Evolutionary conservation across 2,888 invertebrate species (phyloP), one percentile per base, ranked within the genome.

Genomic region (Caprella mutica): DNA sequence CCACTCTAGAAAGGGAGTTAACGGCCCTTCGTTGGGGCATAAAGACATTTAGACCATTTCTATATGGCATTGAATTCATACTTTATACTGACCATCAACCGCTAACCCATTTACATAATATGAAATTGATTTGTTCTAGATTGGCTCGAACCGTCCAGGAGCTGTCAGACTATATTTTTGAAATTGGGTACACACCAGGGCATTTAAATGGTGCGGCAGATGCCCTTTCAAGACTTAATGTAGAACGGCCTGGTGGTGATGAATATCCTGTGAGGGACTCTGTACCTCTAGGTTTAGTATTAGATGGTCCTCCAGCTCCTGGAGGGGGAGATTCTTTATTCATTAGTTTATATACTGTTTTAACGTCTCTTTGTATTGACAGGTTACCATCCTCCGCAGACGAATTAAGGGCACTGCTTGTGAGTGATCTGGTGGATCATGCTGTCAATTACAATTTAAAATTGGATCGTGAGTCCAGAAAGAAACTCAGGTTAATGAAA

Each of bases 11-110:
- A 23, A 9, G 43, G n/a, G 23, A 43, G 23, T n/a, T 43, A 43
- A 43, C 43, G 8, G 43, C 43, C 5, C 6, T 43, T 5, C 19
- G 17, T n/a, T 43, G 23, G 43, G 43, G 43, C 5, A 21, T 43
- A 12, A 43, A 43, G n/a, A 43, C 17, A 9, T 43, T 43, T 5
- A 43, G n/a, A n/a, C 43, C 43, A 5, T 43, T 43, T 17, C 23
- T 9, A 9, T 43, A 43, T 43, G 40, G 43, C 6, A 43, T 43
- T 5, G 5, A 8, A 43, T 43, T 43, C 23, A 21, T 21, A 4
- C 43, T 43, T 5, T 43, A 43, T 43, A 43, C 43, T 21, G 43
- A 40, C 40, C 40, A 40, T 33, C 40, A 40, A 21, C 40, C 40
- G 6, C 40, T 40, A 8, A 21, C 21, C 5, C 21, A 40, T 21